These are phyloP conservation scores for Gambusia yucatana DNA, from an alignment of 2,797 vertebrate species.

Conservation along the genomic window DNA sequence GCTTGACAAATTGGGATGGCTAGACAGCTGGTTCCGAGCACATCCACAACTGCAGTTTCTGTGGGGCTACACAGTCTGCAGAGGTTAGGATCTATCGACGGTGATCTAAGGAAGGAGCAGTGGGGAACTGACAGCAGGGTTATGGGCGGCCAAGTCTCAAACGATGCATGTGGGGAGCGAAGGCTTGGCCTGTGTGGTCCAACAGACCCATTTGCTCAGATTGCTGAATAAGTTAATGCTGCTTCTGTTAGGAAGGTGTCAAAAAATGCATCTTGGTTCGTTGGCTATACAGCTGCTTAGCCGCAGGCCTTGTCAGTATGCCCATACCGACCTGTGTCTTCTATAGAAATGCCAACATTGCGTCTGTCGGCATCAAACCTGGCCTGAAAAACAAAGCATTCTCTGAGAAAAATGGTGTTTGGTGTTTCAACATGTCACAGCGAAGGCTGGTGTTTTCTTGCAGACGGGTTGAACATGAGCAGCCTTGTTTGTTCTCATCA, in stretches of 20 bases:
- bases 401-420: neutral
- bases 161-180: neutral
- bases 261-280: neutral
- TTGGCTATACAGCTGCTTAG: neutral
- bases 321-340: neutral
- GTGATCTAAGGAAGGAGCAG: neutral
- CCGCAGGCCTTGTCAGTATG: neutral
- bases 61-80: neutral
- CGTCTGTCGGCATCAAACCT: neutral
- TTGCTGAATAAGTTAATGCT: neutral
- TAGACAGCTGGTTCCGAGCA: neutral
- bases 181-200: neutral
- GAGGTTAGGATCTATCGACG: neutral
- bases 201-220: neutral
- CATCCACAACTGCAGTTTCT: neutral
- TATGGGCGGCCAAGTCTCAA: neutral
- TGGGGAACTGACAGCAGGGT: neutral
- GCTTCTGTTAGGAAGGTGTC: neutral
- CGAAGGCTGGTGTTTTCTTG: neutral
- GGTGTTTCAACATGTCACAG: conserved; percentile 1
- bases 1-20: neutral
- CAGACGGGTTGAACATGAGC: neutral
- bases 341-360: neutral
- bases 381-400: neutral
- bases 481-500: neutral